These are phyloP conservation scores for Nomada flava DNA, from an alignment of 2,888 invertebrate species.

Conservation along the genomic window DNA sequence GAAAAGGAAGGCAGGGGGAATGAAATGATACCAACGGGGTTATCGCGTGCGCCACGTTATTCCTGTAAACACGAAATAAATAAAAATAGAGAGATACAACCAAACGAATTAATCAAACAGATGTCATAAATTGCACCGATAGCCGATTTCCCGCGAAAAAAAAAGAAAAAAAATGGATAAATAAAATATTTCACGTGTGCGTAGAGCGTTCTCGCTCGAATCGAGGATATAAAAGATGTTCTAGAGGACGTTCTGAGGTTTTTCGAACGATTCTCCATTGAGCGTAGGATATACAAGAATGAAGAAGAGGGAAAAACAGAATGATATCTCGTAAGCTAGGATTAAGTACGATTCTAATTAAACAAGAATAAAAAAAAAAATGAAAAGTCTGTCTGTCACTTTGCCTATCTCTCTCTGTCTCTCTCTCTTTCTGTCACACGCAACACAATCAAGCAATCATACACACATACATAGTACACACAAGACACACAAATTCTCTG, in stretches of 20 bases:
- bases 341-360: slow-evolving; percentile 47
- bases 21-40: slow-evolving; percentile 23
- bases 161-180: neutral
- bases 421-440: neutral
- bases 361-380: slow-evolving; percentile 14
- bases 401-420: slow-evolving; percentile 1
- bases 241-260: slow-evolving; percentile 33
- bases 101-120: neutral
- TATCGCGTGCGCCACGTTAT: slow-evolving; percentile 59
- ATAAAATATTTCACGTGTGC: slow-evolving; percentile 29
- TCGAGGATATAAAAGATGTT: slow-evolving; percentile 32
- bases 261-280: slow-evolving; percentile 55
- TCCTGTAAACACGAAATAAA: neutral
- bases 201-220: slow-evolving; percentile 35
- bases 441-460: neutral
- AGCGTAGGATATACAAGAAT: slow-evolving; percentile 23
- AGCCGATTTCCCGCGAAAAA: slow-evolving; percentile 4
- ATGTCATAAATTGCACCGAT: slow-evolving; percentile 16
- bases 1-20: neutral
- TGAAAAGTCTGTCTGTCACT: slow-evolving; percentile 14
- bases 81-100: neutral
- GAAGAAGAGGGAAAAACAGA: neutral
- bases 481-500: slow-evolving; percentile 41
- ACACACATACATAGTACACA: neutral
- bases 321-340: slow-evolving; percentile 37